Base-by-base conservation (phyloP, 2,797 vertebrate genomes). In the Propithecus deckenii region DNA sequence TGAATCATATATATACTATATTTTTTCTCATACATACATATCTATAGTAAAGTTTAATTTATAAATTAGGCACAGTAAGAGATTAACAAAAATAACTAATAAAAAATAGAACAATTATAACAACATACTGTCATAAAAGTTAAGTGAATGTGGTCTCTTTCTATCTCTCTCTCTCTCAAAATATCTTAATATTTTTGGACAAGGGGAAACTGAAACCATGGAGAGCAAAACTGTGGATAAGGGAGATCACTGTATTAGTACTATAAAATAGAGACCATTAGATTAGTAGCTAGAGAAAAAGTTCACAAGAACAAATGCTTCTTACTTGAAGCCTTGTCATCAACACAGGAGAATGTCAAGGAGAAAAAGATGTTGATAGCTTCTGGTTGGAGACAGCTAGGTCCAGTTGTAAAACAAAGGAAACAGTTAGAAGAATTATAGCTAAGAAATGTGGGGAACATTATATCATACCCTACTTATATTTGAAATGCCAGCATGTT, bases 181-280 rank as follows among this genome's bases (percentile, higher is more conserved):
- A 79, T 55, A 35, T 28, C 50, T 55, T 55, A 55, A 75, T 75
- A 50, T n/a, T 75, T 75, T 75, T 75, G 74, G 18, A 12, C 30
- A 59, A 11, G 17, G 46, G 18, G 30, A 75, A 75, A 75, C 30
- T 75, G 30, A 75, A 55, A 38, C n/a, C 23, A 52, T 10, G n/a
- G 22, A 38, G n/a, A 79, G 50, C 8, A 50, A 55, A 79, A 55
- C 76, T 55, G 13, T 79, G 76, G 50, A 38, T 25, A 79, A 38
- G 76, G 12, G 76, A n/a, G 50, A 55, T 32, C n/a, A n/a, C 32
- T 35, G 50, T 78, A 55, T 50, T 78, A 41, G 18, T 81, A 25
- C 22, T 85, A 4, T 94, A 76, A 84, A 78, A 86, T 20, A 95
- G 61, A 89, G 57, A 91, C 18, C 13, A 12, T 91, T 94, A 89